phyloP scores from a whole-genome alignment of 2,113 vertebrate species.

The Cryptotis parvus region DNA sequence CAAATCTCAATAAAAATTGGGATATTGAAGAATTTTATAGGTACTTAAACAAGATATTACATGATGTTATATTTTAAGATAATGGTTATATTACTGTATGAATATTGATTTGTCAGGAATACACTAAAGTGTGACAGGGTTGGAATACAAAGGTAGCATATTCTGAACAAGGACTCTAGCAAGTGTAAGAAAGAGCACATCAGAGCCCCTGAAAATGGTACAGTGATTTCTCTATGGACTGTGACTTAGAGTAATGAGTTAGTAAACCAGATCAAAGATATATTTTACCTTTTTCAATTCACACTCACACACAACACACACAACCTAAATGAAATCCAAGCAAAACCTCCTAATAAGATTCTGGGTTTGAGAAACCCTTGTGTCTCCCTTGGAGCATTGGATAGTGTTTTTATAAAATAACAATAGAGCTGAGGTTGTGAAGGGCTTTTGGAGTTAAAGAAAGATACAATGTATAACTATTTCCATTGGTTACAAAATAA shows the following conservation, averaged over 20 bases:
- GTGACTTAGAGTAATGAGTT: background rate
- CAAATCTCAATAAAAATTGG: no score
- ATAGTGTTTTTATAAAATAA: constrained; percentile 16
- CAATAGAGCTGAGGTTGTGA: background rate
- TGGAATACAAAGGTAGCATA: background rate
- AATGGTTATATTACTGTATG: background rate
- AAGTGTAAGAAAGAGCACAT: background rate
- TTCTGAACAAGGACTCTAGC: background rate
- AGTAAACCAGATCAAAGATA: background rate
- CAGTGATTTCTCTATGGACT: background rate
- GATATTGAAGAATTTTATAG: no score
- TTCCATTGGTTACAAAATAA: constrained; percentile 28
- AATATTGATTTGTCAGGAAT: background rate
- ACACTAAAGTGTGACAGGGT: background rate
- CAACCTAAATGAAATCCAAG: background rate
- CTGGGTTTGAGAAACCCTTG: background rate
- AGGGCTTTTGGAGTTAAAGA: background rate
- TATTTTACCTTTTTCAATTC: background rate
- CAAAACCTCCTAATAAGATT: background rate
- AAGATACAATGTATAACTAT: background rate
- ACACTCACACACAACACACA: no score
- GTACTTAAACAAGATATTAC: background rate
- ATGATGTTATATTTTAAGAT: background rate
- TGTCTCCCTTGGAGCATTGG: background rate
- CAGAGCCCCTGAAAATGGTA: background rate